Evolutionary conservation across 2,888 invertebrate genomes (phyloP), one percentile per base, ranked within the genome.

Genomic region (Cremastinae sp.): DNA sequence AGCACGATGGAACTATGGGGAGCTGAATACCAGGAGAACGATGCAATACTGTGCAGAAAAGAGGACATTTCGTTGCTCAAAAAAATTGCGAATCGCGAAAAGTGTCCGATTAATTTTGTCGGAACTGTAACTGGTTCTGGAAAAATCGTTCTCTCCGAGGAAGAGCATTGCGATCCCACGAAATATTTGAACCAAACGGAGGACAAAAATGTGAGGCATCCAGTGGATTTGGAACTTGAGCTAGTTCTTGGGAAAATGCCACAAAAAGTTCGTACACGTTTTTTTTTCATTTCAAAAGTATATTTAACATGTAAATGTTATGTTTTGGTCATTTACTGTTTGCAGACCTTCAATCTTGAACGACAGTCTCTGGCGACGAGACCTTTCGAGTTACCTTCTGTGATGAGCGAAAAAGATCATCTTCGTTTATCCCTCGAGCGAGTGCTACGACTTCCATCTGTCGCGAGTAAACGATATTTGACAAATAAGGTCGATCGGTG

Each of bases 11-110:
- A 99, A 87, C 90, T 99, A 0, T 99, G 99, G 99, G 98, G 98
- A 0, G 99, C 99, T 0, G 99, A 99, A 89, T 99, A 98, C 89
- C 98, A 98, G 89, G 98, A 98, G 90, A 98, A 96, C 83, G 94
- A 98, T 86, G 99, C 98, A 0, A 91, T 98, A 78, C 91, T 99
- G 1, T 95, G 97, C 81, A 91, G 91, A 22, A 92, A 93, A 43
- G 90, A 94, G 77, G 93, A 96, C 85, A 91, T 93, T 16, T 84
- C 90, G 0, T 81, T 94, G 1, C 91, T 99, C 2, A 88, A 91
- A 72, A 92, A 92, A 78, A 95, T 99, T 70, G 96, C 96, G 66
- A 90, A 91, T 36, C 93, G 99, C 74, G 99, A 99, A 91, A 93
- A 97, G 76, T 98, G 99, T 87, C 96, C 97, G 0, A 94, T 98